Conservation (phyloP, 92 coral and sea anemone genomes). For the Zoanthus gigantus region DNA sequence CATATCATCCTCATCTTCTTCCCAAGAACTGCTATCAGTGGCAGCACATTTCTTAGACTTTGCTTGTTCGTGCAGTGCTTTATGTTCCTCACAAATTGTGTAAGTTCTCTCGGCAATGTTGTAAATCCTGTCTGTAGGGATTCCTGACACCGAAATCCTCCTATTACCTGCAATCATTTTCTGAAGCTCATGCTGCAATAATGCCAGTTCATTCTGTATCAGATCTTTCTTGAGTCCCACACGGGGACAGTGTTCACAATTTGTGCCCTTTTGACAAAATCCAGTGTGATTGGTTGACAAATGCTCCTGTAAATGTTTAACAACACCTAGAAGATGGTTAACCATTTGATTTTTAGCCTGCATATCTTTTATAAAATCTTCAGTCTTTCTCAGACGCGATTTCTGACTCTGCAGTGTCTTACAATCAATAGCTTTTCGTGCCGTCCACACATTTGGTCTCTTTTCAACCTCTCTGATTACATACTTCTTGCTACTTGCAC, state of each 20-base stretch:
- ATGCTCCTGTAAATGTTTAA: conserved; percentile 67
- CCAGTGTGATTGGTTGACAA: conserved; percentile 58
- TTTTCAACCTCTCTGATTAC: conserved; percentile 16
- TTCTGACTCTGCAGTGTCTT: conserved; percentile 48
- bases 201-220: conserved; percentile 68
- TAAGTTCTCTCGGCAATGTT: conserved; percentile 76
- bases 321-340: conserved; percentile 58
- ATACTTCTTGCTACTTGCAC: background rate
- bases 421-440: conserved; percentile 40
- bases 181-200: conserved; percentile 72
- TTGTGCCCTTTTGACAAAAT: conserved; percentile 63
- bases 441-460: conserved; percentile 32
- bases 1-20: conserved; percentile 53
- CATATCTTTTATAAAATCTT: conserved; percentile 70
- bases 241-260: conserved; percentile 70
- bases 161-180: conserved; percentile 58
- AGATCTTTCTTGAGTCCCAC: conserved; percentile 70
- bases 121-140: conserved; percentile 80
- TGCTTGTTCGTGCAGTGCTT: conserved; percentile 63
- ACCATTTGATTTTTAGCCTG: conserved; percentile 70
- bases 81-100: conserved; percentile 77
- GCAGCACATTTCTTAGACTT: conserved; percentile 43
- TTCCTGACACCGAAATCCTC: conserved; percentile 73
- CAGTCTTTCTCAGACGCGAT: conserved; percentile 65
- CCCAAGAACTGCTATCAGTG: conserved; percentile 20